Percentiles rank a stretch among this genome's conserved stretches.
Conservation (phyloP, 2,113 vertebrate genomes). For the Holacanthus passer region DNA sequence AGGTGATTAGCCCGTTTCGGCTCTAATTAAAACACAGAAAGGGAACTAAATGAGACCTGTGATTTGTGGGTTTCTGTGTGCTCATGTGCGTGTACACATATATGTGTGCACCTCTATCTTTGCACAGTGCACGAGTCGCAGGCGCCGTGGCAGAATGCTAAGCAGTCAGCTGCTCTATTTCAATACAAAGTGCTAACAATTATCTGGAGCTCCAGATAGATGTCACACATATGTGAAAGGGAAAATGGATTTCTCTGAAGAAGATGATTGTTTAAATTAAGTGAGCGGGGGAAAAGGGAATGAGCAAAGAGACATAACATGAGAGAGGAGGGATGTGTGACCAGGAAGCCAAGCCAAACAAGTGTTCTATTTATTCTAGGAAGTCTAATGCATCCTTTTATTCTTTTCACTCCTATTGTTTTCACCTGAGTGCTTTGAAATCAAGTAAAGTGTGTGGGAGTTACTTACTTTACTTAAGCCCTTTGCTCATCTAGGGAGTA, state of each 20-base stretch:
- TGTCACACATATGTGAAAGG: conserved; percentile 5
- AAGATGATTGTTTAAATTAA: conserved; percentile 41
- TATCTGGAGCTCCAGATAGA: conserved; percentile 26
- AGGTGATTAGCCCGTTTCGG: conserved; percentile 79
- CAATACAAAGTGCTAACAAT: conserved; percentile 35
- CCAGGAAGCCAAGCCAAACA: background rate
- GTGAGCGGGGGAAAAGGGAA: background rate
- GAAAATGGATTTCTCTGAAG: conserved; percentile 26
- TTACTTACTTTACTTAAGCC: too few species aligned
- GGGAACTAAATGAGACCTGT: conserved; percentile 80
- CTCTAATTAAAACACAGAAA: conserved; percentile 82
- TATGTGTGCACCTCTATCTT: conserved; percentile 11
- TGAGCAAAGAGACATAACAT: background rate
- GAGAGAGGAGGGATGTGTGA: background rate
- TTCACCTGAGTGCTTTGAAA: conserved; percentile 31
- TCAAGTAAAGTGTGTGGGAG: conserved; percentile 11
- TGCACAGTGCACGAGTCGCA: conserved; percentile 1
- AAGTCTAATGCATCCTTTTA: conserved; percentile 5
- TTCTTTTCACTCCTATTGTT: background rate
- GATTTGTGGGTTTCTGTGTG: conserved; percentile 69
- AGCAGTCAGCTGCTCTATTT: conserved; percentile 26
- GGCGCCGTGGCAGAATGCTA: conserved; percentile 16
- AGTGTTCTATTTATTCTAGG: background rate
- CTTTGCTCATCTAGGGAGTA: too few species aligned
- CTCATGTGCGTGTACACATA: background rate